Evolutionary conservation across 2,888 invertebrate species (phyloP), one percentile per base, ranked within the genome.

Genomic region (Eristalis arbustorum): DNA sequence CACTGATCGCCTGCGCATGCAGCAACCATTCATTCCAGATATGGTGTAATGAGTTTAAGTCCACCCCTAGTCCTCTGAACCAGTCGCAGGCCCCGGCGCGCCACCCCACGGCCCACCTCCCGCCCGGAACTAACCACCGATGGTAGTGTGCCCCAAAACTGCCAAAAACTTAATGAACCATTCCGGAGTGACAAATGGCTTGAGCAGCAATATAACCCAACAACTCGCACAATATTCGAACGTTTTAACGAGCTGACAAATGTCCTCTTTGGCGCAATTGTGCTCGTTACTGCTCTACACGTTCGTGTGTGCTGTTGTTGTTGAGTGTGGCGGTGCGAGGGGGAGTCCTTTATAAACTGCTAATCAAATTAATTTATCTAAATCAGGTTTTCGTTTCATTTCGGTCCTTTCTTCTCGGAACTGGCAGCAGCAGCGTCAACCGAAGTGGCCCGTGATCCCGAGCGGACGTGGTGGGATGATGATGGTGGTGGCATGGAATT

Each of bases 101-200:
- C 61, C 61, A 2, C 25, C 25, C 25, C n/a, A n/a, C n/a, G n/a
- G n/a, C n/a, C 25, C 25, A 25, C 25, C 25, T 3, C 25, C 77
- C 22, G 3, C 68, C 77, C 22, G 3, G 8, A 13, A 71, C 34
- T 40, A 77, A 76, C 67, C 62, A 62, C 74, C 80, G 28, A 42
- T 69, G 59, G 67, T 63, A 59, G 69, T 81, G 76, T 82, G 77
- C 82, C 73, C 85, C 78, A 82, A 82, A 87, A 82, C 82, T 87
- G 82, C 74, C 85, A 87, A 87, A 87, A 87, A 87, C 85, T 87
- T 82, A 87, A 87, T 87, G 85, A 82, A 82, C 85, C 85, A 82
- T 87, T 82, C 74, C 82, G 22, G 82, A 87, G 85, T 87, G 85
- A 87, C 85, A 87, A 87, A 87, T 87, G 82, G 82, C 74, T 78